Evolutionary conservation across 2,797 vertebrate species (phyloP).

Genomic region (Clarias pachynema): DNA sequence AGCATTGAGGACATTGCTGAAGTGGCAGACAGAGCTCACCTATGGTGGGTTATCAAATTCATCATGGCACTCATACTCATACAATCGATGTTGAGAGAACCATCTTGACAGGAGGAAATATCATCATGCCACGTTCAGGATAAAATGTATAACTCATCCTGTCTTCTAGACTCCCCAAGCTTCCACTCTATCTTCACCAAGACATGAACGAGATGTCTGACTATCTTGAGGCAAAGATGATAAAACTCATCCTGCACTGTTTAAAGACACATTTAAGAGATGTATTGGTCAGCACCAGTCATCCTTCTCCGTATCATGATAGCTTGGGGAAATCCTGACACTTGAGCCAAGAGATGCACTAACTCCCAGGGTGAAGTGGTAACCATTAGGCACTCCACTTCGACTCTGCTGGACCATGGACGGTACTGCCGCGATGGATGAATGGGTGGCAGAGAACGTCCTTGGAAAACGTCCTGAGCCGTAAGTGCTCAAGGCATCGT

Average conservation of each 20-base stretch:
- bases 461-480: conserved; percentile 80
- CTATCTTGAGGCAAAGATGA: conserved; percentile 65
- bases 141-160: background rate
- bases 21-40: conserved; percentile 13
- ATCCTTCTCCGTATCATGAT: conserved; percentile 86
- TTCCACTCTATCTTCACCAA: background rate
- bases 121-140: conserved; percentile 5
- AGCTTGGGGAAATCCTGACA: conserved; percentile 80
- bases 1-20: conserved; percentile 18
- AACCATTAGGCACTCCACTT: conserved; percentile 89
- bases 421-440: conserved; percentile 69
- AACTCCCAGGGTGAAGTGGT: conserved; percentile 90
- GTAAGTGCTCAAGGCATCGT: conserved; percentile 88
- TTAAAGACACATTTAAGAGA: conserved; percentile 17
- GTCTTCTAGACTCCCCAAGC: background rate
- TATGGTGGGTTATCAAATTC: background rate
- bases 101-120: conserved; percentile 5
- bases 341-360: conserved; percentile 71
- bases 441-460: conserved; percentile 65
- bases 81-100: conserved; percentile 21
- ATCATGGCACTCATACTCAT: background rate
- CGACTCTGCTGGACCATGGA: conserved; percentile 77
- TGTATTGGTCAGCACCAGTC: conserved; percentile 89
- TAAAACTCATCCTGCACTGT: conserved; percentile 76
- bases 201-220: background rate